Percentiles rank a stretch among this genome's conserved stretches.
These are phyloP conservation scores for Vespertilio murinus DNA, from an alignment of 2,797 vertebrate genomes.

Conservation along the genomic window DNA sequence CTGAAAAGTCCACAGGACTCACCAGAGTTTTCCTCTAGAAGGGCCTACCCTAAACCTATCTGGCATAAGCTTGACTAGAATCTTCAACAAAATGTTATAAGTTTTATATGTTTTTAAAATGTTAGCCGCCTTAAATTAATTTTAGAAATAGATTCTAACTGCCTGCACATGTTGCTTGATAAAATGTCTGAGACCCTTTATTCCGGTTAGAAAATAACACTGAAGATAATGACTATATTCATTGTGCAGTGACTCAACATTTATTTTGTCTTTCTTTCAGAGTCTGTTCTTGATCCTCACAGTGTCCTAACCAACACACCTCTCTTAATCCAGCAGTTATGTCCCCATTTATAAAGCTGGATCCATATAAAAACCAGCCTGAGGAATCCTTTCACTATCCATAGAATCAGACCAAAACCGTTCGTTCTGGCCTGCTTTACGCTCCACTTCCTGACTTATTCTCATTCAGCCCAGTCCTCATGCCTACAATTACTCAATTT, in stretches of 20 bases:
- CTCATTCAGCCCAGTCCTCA: constrained; percentile 21
- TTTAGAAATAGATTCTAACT: constrained; percentile 1
- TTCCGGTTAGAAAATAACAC: constrained; percentile 27
- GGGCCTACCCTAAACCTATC: background rate
- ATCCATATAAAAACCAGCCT: background rate
- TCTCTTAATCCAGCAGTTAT: constrained; percentile 31
- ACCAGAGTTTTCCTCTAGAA: background rate
- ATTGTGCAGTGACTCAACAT: background rate
- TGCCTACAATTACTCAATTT: background rate
- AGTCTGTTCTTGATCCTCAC: background rate
- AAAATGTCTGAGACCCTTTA: constrained; percentile 38
- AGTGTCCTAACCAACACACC: background rate
- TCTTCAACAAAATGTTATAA: background rate
- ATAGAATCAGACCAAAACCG: background rate
- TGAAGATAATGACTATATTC: background rate
- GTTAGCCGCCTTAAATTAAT: background rate
- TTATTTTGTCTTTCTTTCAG: background rate
- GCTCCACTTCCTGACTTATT: background rate
- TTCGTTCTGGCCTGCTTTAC: constrained; percentile 23
- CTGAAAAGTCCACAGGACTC: background rate
- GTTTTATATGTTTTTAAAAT: background rate
- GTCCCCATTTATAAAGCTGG: background rate
- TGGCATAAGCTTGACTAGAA: background rate
- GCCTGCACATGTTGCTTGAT: background rate
- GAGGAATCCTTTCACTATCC: background rate